These are phyloP conservation scores for Poicephalus meyeri DNA, from an alignment of 2,113 vertebrate genomes.

Conservation along the genomic window DNA sequence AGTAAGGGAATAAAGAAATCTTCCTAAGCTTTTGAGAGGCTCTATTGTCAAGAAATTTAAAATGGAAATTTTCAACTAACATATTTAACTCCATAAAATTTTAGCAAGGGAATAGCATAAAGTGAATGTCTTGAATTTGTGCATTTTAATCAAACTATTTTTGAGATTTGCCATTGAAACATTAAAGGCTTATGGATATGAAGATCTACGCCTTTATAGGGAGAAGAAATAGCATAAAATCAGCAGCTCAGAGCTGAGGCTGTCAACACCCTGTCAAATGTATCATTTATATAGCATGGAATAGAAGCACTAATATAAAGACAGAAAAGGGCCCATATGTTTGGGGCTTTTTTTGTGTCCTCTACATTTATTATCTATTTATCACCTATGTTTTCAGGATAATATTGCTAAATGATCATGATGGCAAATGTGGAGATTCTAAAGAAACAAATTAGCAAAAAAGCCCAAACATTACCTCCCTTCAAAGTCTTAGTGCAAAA, in stretches of 20 bases:
- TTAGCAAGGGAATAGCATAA: not conserved
- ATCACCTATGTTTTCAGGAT: not conserved
- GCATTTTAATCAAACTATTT: constrained; percentile 9
- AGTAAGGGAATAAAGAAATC: not conserved
- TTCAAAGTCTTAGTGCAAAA: not conserved
- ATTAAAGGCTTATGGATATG: constrained; percentile 35
- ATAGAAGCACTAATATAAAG: constrained; percentile 39
- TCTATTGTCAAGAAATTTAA: not conserved
- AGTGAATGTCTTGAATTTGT: not conserved
- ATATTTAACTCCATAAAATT: not conserved
- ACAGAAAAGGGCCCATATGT: constrained; percentile 15
- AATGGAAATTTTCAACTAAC: not conserved
- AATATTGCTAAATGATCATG: not conserved
- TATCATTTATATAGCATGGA: constrained; percentile 1
- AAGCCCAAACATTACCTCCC: not conserved
- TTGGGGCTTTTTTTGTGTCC: not conserved
- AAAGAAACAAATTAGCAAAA: not conserved
- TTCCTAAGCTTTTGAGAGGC: not conserved
- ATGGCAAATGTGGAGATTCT: not conserved
- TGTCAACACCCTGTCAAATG: constrained; percentile 45
- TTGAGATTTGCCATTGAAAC: constrained; percentile 5
- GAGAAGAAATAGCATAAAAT: constrained; percentile 5
- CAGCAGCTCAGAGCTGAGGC: not conserved
- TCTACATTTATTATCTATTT: not conserved
- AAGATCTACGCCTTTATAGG: constrained; percentile 6